phyloP scores from a whole-genome alignment of 2,113 vertebrate species.

The Engystomops pustulosus region DNA sequence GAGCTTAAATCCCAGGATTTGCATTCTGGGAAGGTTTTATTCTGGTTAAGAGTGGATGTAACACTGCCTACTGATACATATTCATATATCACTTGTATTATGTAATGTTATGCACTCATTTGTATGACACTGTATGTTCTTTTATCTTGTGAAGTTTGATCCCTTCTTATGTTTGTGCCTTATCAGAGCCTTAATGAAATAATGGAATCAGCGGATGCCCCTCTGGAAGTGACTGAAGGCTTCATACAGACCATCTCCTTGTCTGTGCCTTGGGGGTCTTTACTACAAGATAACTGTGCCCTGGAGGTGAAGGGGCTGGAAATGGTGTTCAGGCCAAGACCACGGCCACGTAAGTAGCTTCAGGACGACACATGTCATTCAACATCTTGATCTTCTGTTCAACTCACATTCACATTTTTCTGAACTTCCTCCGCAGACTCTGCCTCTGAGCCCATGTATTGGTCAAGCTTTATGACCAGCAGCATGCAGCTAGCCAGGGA shows the following conservation, averaged over 20 bases:
- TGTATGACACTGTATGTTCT: too few relatives aligned
- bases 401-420: too few relatives aligned
- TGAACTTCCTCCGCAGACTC: conserved; percentile 77
- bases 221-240: conserved; percentile 92
- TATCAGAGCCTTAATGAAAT: conserved; percentile 93
- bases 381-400: too few relatives aligned
- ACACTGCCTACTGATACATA: too few relatives aligned
- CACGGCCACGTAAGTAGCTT: conserved; percentile 82
- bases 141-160: too few relatives aligned
- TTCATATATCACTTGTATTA: too few relatives aligned
- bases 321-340: conserved; percentile 92
- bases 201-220: conserved; percentile 91
- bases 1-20: too few relatives aligned
- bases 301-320: conserved; percentile 91
- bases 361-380: not conserved
- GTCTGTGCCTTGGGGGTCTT: conserved; percentile 91
- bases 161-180: not conserved
- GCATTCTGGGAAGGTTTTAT: too few relatives aligned
- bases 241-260: conserved; percentile 95
- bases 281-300: conserved; percentile 94
- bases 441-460: conserved; percentile 93
- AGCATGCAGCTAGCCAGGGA: conserved; percentile 97
- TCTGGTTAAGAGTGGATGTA: too few relatives aligned
- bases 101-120: too few relatives aligned
- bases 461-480: conserved; percentile 99